Conservation (phyloP, 1,140 invertebrate species). For the Luehdorfia chinensis region DNA sequence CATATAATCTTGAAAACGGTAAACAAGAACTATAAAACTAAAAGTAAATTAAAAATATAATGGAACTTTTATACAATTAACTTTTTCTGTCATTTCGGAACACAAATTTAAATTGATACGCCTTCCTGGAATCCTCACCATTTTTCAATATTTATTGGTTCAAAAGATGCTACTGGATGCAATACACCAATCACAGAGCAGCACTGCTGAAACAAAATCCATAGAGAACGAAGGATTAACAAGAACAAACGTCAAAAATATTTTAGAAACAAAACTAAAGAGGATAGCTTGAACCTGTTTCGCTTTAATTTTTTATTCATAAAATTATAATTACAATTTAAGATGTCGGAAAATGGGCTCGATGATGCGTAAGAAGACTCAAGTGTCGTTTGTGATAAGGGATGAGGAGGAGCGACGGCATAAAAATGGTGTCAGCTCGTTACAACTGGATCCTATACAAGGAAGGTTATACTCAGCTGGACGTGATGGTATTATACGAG, state of each 20-base stretch:
- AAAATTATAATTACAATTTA: slow-evolving; percentile 39
- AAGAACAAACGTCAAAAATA: slow-evolving; percentile 9
- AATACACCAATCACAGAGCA: background rate
- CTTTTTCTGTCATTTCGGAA: too few relatives aligned
- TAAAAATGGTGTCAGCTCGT: slow-evolving; percentile 96
- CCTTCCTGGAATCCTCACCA: too few relatives aligned
- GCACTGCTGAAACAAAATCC: background rate
- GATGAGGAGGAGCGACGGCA: slow-evolving; percentile 97
- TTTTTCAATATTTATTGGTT: too few relatives aligned
- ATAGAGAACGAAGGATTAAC: slow-evolving; percentile 3
- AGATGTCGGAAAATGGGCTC: slow-evolving; percentile 74
- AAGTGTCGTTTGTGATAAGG: slow-evolving; percentile 99
- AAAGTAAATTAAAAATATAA: too few relatives aligned
- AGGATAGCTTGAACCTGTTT: slow-evolving; percentile 5
- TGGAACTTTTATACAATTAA: too few relatives aligned
- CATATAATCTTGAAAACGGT: too few relatives aligned
- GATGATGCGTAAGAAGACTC: slow-evolving; percentile 74
- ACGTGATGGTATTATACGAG: slow-evolving; percentile 98
- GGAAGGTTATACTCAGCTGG: slow-evolving; percentile 97
- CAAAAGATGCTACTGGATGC: too few relatives aligned
- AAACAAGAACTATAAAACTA: too few relatives aligned
- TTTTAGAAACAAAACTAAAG: slow-evolving; percentile 12
- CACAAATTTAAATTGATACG: too few relatives aligned
- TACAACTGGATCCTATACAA: slow-evolving; percentile 93
- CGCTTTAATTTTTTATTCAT: slow-evolving; percentile 9